Base-by-base conservation (phyloP, 2,113 vertebrate species). In the Pycnonotus jocosus region DNA sequence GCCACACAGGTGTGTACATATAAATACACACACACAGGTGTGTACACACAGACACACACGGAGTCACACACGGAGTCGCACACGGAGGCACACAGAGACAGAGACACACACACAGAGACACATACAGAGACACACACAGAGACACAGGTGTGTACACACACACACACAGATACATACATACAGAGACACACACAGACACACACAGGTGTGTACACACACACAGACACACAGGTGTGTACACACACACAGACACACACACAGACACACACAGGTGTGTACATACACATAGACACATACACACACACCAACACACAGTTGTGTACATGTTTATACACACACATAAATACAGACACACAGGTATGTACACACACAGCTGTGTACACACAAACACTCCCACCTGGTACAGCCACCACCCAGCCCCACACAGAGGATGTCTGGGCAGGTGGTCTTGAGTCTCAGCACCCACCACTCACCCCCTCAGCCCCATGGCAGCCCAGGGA, bases 1-100 rank as follows among this genome's bases (percentile, higher is more conserved):
- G 98, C 65, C 98, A 98, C 93, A 99, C 99, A 58, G 86, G 68
- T 81, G 7, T 15, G 50, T 15, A 47, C 7, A 25, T 9, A 30
- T 2, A 17, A 10, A 27, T 1, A 56, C 18, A 54, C 54, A 23
- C 24, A n/a, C n/a, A 45, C 44, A 45, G 18, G 18, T 19, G 18
- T 45, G 18, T 4, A 45, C 10, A 19, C 7, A 44, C 44, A 44
- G 17, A 47, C 7, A 50, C 16, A 27, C 24, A n/a, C n/a, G n/a
- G n/a, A n/a, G n/a, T n/a, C n/a, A n/a, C n/a, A n/a, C n/a, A n/a
- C n/a, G n/a, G n/a, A n/a, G n/a, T n/a, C n/a, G n/a, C 8, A 28
- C 9, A 11, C 2, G n/a, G n/a, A n/a, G n/a, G n/a, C n/a, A n/a
- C n/a, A n/a, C n/a, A n/a, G n/a, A n/a, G n/a, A n/a, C n/a, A n/a